phyloP scores from a whole-genome alignment of 2,797 vertebrate genomes.

The Myotis planiceps region DNA sequence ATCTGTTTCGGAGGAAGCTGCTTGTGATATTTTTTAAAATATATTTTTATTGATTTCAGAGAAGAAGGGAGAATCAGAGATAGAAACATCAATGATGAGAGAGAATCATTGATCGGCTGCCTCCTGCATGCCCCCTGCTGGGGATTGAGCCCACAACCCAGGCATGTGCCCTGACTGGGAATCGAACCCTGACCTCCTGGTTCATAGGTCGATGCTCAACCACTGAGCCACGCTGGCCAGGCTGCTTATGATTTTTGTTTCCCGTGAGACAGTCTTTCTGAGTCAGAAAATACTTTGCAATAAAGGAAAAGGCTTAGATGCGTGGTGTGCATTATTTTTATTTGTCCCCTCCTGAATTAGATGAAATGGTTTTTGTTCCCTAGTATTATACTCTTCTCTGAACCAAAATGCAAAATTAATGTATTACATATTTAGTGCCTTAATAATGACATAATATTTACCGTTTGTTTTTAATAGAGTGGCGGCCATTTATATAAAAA shows the following conservation, averaged over 20 bases:
- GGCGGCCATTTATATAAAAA: background rate
- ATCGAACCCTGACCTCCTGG: too few species aligned
- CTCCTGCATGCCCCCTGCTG: too few species aligned
- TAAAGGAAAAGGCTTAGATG: background rate
- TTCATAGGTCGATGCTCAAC: too few species aligned
- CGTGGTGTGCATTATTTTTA: background rate
- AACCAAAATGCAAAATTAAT: slow-evolving; percentile 23
- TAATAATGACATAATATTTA: background rate
- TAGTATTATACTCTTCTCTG: background rate
- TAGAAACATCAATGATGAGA: too few species aligned
- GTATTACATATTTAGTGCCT: background rate
- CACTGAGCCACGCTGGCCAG: too few species aligned
- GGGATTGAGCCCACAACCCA: too few species aligned
- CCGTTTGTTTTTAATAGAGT: background rate
- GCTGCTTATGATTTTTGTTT: background rate
- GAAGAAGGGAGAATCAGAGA: too few species aligned
- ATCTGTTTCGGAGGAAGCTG: background rate
- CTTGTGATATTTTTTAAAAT: background rate
- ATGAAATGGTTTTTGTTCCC: background rate
- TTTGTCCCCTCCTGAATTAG: background rate
- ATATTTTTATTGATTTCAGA: too few species aligned
- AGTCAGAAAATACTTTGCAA: background rate
- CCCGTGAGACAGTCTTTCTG: background rate
- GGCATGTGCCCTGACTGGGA: too few species aligned
- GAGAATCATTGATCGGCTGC: too few species aligned